Percentiles rank a stretch among this genome's conserved stretches.
phyloP scores from a whole-genome alignment of 2,888 invertebrate species.

The Pherbina coryleti region DNA sequence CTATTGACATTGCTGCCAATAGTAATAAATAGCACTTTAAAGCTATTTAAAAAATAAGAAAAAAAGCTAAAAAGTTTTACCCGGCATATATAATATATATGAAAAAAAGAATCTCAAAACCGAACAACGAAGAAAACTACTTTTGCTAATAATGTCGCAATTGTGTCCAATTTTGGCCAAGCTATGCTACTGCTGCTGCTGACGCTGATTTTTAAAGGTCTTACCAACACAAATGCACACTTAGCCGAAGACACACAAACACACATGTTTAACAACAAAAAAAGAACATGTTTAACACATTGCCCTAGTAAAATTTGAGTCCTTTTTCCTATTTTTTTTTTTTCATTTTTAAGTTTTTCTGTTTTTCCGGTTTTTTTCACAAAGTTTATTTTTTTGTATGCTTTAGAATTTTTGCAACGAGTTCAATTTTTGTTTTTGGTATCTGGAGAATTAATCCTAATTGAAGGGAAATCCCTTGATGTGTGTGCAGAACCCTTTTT shows the following conservation, averaged over 20 bases:
- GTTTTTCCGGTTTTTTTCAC: neutral
- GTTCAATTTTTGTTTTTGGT: slow-evolving; percentile 25
- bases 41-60: slow-evolving; percentile 54
- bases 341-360: neutral
- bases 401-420: neutral
- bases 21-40: slow-evolving; percentile 62
- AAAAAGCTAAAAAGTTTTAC: neutral
- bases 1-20: slow-evolving; percentile 50
- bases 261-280: neutral
- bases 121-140: neutral
- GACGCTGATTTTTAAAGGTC: neutral
- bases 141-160: slow-evolving; percentile 27
- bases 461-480: slow-evolving; percentile 46
- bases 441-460: slow-evolving; percentile 45
- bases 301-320: slow-evolving; percentile 1
- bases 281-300: neutral
- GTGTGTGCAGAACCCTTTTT: slow-evolving; percentile 42
- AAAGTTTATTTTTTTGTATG: neutral
- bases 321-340: neutral
- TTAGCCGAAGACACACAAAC: neutral
- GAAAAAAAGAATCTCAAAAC: neutral
- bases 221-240: neutral
- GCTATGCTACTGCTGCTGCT: neutral
- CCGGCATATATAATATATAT: slow-evolving; percentile 4
- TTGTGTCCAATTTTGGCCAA: slow-evolving; percentile 31